Percentiles rank a stretch among this genome's conserved stretches.
Evolutionary conservation across 2,797 vertebrate genomes (phyloP).

Genomic region (Fratercula arctica): DNA sequence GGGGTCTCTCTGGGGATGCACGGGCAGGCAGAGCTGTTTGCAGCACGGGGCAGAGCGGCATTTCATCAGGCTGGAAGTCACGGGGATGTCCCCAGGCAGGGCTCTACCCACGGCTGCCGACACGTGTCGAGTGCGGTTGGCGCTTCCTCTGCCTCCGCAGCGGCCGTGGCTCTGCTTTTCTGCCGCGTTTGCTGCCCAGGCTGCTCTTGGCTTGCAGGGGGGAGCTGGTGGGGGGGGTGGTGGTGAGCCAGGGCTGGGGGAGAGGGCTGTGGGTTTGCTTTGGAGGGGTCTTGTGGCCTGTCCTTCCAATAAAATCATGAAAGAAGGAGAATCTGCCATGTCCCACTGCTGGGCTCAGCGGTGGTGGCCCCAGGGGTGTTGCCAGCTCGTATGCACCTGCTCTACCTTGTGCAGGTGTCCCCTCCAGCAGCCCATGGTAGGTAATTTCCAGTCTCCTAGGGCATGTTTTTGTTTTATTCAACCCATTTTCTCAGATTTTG

Average conservation of each 20-base stretch:
- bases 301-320: background rate
- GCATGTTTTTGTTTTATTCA: background rate
- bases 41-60: accelerated
- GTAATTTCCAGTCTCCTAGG: background rate
- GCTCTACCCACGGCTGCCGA: background rate
- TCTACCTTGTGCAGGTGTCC: accelerated
- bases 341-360: background rate
- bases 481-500: background rate
- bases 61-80: background rate
- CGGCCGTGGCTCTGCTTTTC: background rate
- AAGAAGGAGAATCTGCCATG: background rate
- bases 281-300: background rate
- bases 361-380: background rate
- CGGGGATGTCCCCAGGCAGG: background rate
- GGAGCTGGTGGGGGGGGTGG: background rate
- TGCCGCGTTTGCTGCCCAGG: background rate
- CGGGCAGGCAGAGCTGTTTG: background rate
- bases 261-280: background rate
- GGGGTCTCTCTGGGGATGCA: too few relatives aligned
- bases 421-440: background rate
- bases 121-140: background rate
- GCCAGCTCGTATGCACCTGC: accelerated
- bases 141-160: background rate
- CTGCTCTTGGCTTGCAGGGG: background rate
- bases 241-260: too few relatives aligned